Conservation (phyloP, 2,888 invertebrate genomes). For the Drosophila barbarae region DNA sequence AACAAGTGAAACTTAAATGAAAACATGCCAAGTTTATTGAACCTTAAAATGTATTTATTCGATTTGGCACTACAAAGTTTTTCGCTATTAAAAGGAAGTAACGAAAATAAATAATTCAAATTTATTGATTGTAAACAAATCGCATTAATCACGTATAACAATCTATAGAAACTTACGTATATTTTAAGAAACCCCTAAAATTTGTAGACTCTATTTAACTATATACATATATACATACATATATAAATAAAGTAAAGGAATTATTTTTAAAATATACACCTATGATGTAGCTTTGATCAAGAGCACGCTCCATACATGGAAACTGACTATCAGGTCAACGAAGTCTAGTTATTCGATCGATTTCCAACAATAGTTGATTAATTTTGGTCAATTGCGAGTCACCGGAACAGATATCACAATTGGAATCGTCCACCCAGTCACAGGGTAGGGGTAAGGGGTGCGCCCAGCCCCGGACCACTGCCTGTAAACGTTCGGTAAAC, state of each 20-base stretch:
- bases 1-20: slow-evolving; percentile 38
- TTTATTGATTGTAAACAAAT: slow-evolving; percentile 39
- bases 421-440: slow-evolving; percentile 35
- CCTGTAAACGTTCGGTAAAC: slow-evolving; percentile 45
- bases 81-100: neutral
- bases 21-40: slow-evolving; percentile 25
- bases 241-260: slow-evolving; percentile 27
- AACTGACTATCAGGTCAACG: slow-evolving; percentile 11
- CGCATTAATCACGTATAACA: slow-evolving; percentile 46
- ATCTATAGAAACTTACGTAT: slow-evolving; percentile 13
- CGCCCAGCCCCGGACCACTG: slow-evolving; percentile 10
- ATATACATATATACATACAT: slow-evolving; percentile 1
- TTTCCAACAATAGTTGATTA: slow-evolving; percentile 44
- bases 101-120: slow-evolving; percentile 1
- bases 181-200: neutral
- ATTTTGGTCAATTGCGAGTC: slow-evolving; percentile 59
- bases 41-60: slow-evolving; percentile 9
- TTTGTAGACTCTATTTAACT: slow-evolving; percentile 22
- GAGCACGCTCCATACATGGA: slow-evolving; percentile 44
- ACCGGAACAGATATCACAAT: slow-evolving; percentile 46
- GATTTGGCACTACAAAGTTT: neutral
- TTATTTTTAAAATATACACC: slow-evolving; percentile 19
- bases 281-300: slow-evolving; percentile 8
- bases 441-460: slow-evolving; percentile 35
- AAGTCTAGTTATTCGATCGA: slow-evolving; percentile 8